Percentiles rank a stretch among this genome's conserved stretches.
Evolutionary conservation across 1,140 invertebrate species (phyloP).

Genomic region (Acromyrmex echinatior): DNA sequence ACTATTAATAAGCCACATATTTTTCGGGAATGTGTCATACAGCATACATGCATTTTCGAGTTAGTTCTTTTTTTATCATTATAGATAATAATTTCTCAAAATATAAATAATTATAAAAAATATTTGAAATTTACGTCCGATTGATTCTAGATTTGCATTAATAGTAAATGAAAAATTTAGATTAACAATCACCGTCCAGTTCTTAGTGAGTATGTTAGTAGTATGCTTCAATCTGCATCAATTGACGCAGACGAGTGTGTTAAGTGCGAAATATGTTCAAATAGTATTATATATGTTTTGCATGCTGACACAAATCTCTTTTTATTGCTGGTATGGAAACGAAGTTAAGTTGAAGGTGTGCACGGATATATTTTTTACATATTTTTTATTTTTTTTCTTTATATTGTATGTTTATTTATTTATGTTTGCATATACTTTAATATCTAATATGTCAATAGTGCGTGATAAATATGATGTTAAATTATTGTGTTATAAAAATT

Average conservation of each 20-base stretch:
- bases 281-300: conserved; percentile 69
- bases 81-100: not conserved
- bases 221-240: conserved; percentile 66
- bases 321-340: conserved; percentile 79
- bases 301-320: conserved; percentile 80
- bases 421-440: not conserved
- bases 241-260: conserved; percentile 77
- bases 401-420: not conserved
- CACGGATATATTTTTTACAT: not conserved
- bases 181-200: conserved; percentile 62
- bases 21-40: conserved; percentile 49
- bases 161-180: conserved; percentile 56
- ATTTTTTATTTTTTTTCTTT: not conserved
- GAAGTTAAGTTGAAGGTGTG: conserved; percentile 80
- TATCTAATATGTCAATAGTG: not conserved
- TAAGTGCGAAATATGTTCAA: conserved; percentile 80
- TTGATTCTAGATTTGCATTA: conserved; percentile 39
- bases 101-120: not conserved
- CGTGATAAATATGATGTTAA: not conserved
- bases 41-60: conserved; percentile 73
- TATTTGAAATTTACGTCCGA: not conserved
- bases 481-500: not conserved
- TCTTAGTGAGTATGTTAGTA: conserved; percentile 63
- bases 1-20: not conserved
- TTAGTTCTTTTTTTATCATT: conserved; percentile 38